Base-by-base conservation (phyloP, 2,113 vertebrate species). In the Mixornis gularis region DNA sequence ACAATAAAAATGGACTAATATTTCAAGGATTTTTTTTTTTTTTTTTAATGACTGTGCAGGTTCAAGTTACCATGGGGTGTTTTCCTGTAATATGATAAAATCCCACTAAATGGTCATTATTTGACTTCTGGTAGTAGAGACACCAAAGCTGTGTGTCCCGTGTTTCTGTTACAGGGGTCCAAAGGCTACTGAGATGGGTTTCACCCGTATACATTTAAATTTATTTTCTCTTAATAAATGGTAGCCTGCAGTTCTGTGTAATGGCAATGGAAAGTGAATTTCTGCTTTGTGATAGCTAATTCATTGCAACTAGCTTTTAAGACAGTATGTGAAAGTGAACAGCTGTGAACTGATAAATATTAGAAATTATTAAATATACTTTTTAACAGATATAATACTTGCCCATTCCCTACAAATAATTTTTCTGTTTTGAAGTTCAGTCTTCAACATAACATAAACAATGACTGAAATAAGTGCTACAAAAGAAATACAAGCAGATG, bases 1-100 rank as follows among this genome's bases (percentile, higher is more conserved):
- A 79, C 80, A 90, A 76, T 69, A 87, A 84, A 93, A 92, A 87
- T 69, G 41, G 80, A 62, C 65, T 87, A 89, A 59, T 89, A 81
- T 93, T 93, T 96, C 84, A 91, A 79, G 49, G 49, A 83, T 71
- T 79, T 71, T 79, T 77, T 79, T 91, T 79, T 77, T 79, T 91
- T 90, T 81, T 79, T 93, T 90, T 85, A 65, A 91, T 2, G 1
- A 81, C 59, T 46, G 19, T 43, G 38, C 10, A 1, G 0, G n/a
- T 82, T 95, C 90, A 87, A 72, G 73, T 92, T 94, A 94, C 87
- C 26, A 7, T 60, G 63, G 81, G 46, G 56, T 88, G 59, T 59
- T 89, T 93, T 92, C 84, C 81, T 89, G 55, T 93, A 92, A 85
- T 40, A 65, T 69, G 82, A 84, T 46, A 90, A 62, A 86, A 91